Conservation (phyloP, 2,888 invertebrate genomes). For the Spialia ferax region DNA sequence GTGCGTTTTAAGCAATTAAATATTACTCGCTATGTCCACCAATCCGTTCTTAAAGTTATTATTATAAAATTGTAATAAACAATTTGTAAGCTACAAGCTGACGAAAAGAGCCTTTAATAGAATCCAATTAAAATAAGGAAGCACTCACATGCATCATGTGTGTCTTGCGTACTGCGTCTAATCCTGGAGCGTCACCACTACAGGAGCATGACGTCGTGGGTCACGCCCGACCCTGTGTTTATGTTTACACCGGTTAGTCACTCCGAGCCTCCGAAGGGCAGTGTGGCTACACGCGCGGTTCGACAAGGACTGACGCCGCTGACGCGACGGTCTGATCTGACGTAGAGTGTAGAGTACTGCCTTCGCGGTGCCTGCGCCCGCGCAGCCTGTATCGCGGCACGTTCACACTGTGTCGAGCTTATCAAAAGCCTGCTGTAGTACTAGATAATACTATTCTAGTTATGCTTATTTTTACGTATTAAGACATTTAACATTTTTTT, state of each 20-base stretch:
- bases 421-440: neutral
- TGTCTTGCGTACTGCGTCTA: constrained; percentile 52
- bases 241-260: constrained; percentile 56
- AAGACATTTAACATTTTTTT: neutral
- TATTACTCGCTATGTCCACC: too few species aligned
- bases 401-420: neutral
- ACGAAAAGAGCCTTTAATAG: constrained; percentile 18
- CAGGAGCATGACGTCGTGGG: constrained; percentile 68
- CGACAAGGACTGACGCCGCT: constrained; percentile 59
- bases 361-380: constrained; percentile 10
- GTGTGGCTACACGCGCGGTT: constrained; percentile 62
- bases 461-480: neutral
- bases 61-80: too few species aligned
- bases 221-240: constrained; percentile 57
- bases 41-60: too few species aligned
- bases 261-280: constrained; percentile 30
- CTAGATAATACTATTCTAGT: neutral
- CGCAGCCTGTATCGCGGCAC: constrained; percentile 5
- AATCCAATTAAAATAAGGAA: constrained; percentile 32
- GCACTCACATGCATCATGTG: constrained; percentile 81
- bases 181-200: constrained; percentile 65
- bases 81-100: neutral
- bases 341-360: neutral
- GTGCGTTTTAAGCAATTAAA: too few species aligned
- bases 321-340: neutral